Conservation (phyloP, 1,140 invertebrate genomes). For the Pseudomyrmex cubaensis region DNA sequence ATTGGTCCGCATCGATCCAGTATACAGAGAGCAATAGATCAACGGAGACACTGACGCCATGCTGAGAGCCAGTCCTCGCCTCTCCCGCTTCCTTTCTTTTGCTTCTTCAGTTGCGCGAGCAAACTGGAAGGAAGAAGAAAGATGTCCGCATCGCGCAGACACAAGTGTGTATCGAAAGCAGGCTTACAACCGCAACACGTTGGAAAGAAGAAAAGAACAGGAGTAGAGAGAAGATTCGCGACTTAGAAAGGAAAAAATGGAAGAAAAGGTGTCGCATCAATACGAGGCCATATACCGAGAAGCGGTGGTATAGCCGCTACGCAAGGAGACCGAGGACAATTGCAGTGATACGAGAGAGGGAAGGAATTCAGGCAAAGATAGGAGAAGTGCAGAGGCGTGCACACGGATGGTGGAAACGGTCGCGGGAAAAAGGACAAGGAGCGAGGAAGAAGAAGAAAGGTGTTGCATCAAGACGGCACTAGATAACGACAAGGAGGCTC, state of each 20-base stretch:
- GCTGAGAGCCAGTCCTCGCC: conserved; percentile 45
- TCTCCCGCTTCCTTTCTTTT: conserved; percentile 17
- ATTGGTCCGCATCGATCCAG: conserved; percentile 76
- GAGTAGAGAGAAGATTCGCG: conserved; percentile 15
- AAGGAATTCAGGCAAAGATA: conserved; percentile 44
- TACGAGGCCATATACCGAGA: conserved; percentile 47
- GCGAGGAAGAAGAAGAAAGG: conserved; percentile 27
- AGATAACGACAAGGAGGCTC: conserved; percentile 53
- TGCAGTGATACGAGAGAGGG: conserved; percentile 61
- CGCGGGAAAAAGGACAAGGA: conserved; percentile 40
- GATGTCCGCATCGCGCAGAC: not conserved
- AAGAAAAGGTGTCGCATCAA: conserved; percentile 49
- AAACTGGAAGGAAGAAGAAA: conserved; percentile 37
- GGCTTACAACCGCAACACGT: not conserved
- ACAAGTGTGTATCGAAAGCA: conserved; percentile 14
- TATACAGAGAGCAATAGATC: conserved; percentile 73
- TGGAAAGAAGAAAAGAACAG: not conserved
- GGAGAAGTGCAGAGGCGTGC: conserved; percentile 10
- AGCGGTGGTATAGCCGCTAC: conserved; percentile 47
- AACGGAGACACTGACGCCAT: conserved; percentile 72
- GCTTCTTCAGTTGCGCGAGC: conserved; percentile 9
- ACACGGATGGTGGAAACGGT: not conserved
- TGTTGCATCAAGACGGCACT: conserved; percentile 50
- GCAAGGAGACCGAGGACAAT: conserved; percentile 60
- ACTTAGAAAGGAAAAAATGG: conserved; percentile 3